Base-by-base conservation (phyloP, 1,140 invertebrate genomes). In the Drosophila nigrodunni region DNA sequence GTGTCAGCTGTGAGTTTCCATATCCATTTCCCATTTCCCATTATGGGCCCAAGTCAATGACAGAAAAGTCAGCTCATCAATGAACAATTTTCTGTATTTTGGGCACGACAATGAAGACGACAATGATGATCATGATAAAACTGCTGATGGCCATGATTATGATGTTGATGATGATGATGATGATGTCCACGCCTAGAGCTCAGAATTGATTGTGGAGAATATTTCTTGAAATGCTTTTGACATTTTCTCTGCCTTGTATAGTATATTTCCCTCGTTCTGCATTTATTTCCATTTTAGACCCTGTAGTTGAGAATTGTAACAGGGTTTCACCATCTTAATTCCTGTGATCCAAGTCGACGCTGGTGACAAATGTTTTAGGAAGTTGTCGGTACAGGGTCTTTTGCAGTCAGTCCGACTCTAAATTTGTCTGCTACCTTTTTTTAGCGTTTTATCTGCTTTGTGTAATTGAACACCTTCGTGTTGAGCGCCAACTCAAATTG, bases 391-490 rank as follows among this genome's bases (percentile, higher is more conserved):
- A 30, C 25, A 30, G 25, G 4, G 25, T 5, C 3, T 30, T 5
- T 30, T 30, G 0, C 3, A 30, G 4, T 30, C 25, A 5, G 25
- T 6, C 4, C 3, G 25, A 30, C 25, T 2, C 3, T 6, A 30
- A 30, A 5, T 30, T 5, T 30, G 6, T 2, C 15, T 25, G 4
- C 15, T 15, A 15, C 37, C 11, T 3, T 21, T 57, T 60, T 15
- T 30, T 44, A 30, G 30, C 2, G 44, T 55, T 34, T 39, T 62
- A n/a, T 49, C 59, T 61, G 41, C 58, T 74, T 62, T 74, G 47
- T 76, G 49, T 76, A 72, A 72, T 76, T 72, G 74, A 76, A 76
- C 74, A 76, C 74, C 74, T 76, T 72, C 60, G 49, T 71, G 68
- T 60, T 75, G 52, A 2, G 59, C 73, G 60, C 60, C 67, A 75